These are phyloP conservation scores for Andrena bucephala DNA, from an alignment of 2,888 invertebrate genomes.

Conservation along the genomic window DNA sequence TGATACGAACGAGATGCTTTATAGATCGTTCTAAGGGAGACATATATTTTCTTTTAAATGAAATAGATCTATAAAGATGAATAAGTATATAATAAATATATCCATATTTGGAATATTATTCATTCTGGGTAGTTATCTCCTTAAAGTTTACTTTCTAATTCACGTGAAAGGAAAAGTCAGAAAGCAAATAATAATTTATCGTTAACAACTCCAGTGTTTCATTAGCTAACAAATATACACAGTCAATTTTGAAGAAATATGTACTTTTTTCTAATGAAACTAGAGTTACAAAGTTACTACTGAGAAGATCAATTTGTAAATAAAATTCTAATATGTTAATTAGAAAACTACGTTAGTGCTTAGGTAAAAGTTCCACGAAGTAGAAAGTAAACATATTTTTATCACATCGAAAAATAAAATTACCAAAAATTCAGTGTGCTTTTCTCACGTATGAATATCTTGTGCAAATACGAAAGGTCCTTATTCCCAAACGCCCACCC, in stretches of 20 bases:
- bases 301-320: too few species aligned
- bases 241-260: too few species aligned
- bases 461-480: slow-evolving; percentile 6
- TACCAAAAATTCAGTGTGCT: not conserved
- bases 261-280: too few species aligned
- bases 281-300: too few species aligned
- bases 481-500: not conserved
- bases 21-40: not conserved
- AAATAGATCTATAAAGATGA: not conserved
- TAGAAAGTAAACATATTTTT: not conserved
- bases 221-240: too few species aligned
- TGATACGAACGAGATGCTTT: not conserved
- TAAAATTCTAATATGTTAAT: too few species aligned
- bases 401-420: not conserved
- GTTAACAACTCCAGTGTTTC: too few species aligned
- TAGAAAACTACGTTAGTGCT: too few species aligned
- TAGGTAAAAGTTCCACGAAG: not conserved
- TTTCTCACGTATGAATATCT: not conserved
- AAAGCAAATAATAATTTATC: too few species aligned
- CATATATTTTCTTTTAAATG: not conserved
- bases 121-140: too few species aligned
- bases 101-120: not conserved
- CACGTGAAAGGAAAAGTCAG: too few species aligned
- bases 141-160: too few species aligned
- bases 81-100: not conserved